phyloP scores from a whole-genome alignment of 1,140 invertebrate genomes.

The Frieseomelitta varia region DNA sequence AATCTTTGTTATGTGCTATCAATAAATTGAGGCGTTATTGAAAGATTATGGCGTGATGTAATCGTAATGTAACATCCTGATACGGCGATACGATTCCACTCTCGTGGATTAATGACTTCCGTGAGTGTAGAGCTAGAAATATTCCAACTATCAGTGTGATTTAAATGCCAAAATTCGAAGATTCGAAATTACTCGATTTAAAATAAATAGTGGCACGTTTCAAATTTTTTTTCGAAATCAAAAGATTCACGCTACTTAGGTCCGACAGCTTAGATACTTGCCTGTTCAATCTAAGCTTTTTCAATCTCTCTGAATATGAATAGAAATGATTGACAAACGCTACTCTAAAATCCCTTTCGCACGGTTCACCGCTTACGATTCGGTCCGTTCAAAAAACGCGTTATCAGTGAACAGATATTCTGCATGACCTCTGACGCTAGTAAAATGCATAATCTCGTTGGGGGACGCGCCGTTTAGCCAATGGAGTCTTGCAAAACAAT shows the following conservation, averaged over 20 bases:
- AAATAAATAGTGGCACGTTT: background rate
- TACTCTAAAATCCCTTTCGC: background rate
- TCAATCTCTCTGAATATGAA: no score
- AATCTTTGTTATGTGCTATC: conserved; percentile 17
- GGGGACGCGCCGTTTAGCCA: conserved; percentile 25
- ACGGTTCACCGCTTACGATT: background rate
- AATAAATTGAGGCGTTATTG: conserved; percentile 25
- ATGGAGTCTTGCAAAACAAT: conserved; percentile 46
- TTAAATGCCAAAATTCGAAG: background rate
- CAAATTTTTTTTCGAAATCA: background rate
- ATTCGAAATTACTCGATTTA: background rate
- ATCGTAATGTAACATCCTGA: background rate
- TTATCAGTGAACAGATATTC: conserved; percentile 16
- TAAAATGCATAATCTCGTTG: conserved; percentile 20
- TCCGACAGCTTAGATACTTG: no score
- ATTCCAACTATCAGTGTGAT: background rate
- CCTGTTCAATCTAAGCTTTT: no score
- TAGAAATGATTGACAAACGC: background rate
- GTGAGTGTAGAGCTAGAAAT: no score
- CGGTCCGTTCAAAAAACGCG: background rate
- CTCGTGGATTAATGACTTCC: background rate
- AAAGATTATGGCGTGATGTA: conserved; percentile 13
- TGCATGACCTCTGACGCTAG: conserved; percentile 34
- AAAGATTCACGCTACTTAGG: background rate
- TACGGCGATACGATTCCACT: background rate